phyloP scores from a whole-genome alignment of 2,113 vertebrate genomes.

The Podarcis cretensis region DNA sequence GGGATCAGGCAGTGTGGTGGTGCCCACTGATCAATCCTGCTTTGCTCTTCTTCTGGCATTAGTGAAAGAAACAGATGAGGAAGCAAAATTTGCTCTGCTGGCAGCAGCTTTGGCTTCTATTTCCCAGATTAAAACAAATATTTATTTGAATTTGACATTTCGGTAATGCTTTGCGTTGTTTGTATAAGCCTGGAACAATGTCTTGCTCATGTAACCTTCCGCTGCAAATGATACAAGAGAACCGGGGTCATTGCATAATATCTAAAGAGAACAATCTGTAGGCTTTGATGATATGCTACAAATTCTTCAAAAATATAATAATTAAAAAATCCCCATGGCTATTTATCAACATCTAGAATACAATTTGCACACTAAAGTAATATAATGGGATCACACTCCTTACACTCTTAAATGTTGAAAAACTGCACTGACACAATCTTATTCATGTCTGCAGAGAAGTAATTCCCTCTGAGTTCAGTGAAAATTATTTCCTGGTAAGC shows the following conservation, averaged over 20 bases:
- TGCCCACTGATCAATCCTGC: too few relatives aligned
- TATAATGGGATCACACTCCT: not conserved
- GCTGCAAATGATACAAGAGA: slow-evolving; percentile 35
- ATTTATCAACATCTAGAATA: not conserved
- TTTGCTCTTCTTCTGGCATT: not conserved
- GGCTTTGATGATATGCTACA: not conserved
- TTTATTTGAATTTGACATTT: slow-evolving; percentile 62
- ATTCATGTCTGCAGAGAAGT: not conserved
- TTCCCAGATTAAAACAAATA: slow-evolving; percentile 60
- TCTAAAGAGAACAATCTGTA: slow-evolving; percentile 8
- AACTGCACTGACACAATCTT: not conserved
- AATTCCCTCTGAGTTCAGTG: not conserved
- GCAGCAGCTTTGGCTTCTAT: slow-evolving; percentile 38
- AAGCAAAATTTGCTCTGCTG: slow-evolving; percentile 29
- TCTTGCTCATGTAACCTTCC: not conserved
- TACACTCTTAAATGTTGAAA: not conserved
- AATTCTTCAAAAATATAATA: too few relatives aligned
- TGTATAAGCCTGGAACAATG: slow-evolving; percentile 28
- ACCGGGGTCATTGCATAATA: slow-evolving; percentile 29
- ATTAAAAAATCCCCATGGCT: too few relatives aligned
- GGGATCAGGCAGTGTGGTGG: too few relatives aligned
- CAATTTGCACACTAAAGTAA: not conserved
- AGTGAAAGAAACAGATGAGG: not conserved
- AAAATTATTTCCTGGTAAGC: not conserved
- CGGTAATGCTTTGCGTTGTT: slow-evolving; percentile 19